Evolutionary conservation across 1,140 invertebrate species (phyloP), one percentile per base, ranked within the genome.

Genomic region (Leptopilina clavipes): DNA sequence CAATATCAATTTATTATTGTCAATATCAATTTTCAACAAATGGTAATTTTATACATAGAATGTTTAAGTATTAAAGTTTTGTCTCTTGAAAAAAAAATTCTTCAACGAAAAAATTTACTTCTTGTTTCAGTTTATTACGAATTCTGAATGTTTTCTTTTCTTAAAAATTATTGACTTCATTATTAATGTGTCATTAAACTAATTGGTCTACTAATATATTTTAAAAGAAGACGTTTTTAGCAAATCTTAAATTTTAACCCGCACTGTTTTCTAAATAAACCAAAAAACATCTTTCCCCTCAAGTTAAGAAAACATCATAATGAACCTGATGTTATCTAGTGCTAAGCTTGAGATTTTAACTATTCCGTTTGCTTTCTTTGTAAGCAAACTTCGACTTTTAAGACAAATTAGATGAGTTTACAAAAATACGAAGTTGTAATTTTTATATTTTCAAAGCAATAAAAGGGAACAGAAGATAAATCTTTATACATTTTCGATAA

Each of bases 361-460:
- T 14, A 48, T 48, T 48, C 12, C 11, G n/a, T n/a, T n/a, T 52
- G 48, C 48, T 52, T 52, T 52, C 48, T 52, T 52, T 52, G 48
- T 52, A 52, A 52, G n/a, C 17, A 52, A n/a, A 52, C 6, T 6
- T 3, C 2, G 14, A 48, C 44, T 48, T n/a, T n/a, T 5, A 48
- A 14, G 48, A 5, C 17, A 52, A 17, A 52, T 52, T n/a, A 17
- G 6, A 31, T 31, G 25, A 17, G 48, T 52, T 52, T 17, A 52
- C n/a, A 17, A 52, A 52, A 17, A n/a, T 52, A 17, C 17, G 5
- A n/a, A n/a, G 14, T 45, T n/a, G 2, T n/a, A 3, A 45, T 45
- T 45, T 52, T 17, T 52, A 52, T 52, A 12, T 17, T 52, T 48
- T 52, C 6, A 52, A 52, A 17, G 14, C 17, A 52, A 17, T 17